Percentiles rank a stretch among this genome's conserved stretches.
Conservation (phyloP, 2,113 vertebrate species). For the Misgurnus mizolepis region DNA sequence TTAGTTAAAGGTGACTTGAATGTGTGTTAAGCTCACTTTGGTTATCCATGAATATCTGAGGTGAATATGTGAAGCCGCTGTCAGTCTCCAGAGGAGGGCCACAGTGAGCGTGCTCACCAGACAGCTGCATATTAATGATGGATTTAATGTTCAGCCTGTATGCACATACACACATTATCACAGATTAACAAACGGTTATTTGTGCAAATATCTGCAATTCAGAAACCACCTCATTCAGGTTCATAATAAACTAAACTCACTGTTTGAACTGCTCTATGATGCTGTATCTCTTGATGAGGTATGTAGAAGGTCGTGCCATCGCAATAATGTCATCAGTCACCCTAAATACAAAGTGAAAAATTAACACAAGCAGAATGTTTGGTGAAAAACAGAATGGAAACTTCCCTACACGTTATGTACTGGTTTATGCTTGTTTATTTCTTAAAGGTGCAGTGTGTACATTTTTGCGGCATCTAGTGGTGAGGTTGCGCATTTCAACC, state of each 20-base stretch:
- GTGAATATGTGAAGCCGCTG: conserved; percentile 80
- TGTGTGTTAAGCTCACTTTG: conserved; percentile 68
- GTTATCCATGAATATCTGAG: conserved; percentile 80
- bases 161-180: neutral
- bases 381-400: neutral
- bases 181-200: neutral
- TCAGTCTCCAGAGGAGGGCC: conserved; percentile 72
- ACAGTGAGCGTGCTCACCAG: conserved; percentile 79
- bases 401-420: too few species aligned
- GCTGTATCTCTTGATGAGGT: conserved; percentile 74
- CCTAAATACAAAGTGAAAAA: conserved; percentile 60
- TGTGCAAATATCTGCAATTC: neutral
- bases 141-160: conserved; percentile 77
- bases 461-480: too few species aligned
- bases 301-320: conserved; percentile 76
- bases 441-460: too few species aligned
- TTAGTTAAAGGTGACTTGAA: neutral
- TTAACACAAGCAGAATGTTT: neutral
- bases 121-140: conserved; percentile 80
- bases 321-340: conserved; percentile 79
- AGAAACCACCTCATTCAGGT: neutral
- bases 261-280: conserved; percentile 79
- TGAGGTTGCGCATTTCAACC: too few species aligned
- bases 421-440: too few species aligned
- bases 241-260: conserved; percentile 57